Conservation (phyloP, 2,888 invertebrate genomes). For the Clusia tigrina region DNA sequence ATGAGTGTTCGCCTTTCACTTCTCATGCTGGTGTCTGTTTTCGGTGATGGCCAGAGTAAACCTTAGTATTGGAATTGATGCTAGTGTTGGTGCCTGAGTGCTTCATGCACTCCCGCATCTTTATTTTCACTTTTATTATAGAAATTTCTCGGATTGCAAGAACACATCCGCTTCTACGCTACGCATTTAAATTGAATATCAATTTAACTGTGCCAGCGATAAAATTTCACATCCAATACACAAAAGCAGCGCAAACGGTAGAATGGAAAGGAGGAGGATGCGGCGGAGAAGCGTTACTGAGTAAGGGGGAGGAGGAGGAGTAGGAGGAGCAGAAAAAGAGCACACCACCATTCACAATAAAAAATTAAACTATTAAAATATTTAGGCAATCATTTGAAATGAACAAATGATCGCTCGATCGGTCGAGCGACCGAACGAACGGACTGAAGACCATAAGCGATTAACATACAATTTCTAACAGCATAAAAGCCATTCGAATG, state of each 20-base stretch:
- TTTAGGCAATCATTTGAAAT: not conserved
- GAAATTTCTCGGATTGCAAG: not conserved
- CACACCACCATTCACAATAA: not conserved
- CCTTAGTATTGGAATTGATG: not conserved
- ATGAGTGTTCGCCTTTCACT: no score
- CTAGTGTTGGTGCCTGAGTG: not conserved
- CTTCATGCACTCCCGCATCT: not conserved
- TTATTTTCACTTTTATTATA: not conserved
- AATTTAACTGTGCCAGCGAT: slow-evolving; percentile 13
- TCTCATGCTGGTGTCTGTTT: no score
- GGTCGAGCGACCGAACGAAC: not conserved
- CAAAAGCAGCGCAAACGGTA: not conserved
- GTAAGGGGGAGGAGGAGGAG: no score
- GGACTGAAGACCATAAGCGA: slow-evolving; percentile 46
- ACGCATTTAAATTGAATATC: slow-evolving; percentile 3
- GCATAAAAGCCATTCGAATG: slow-evolving; percentile 5
- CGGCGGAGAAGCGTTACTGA: no score
- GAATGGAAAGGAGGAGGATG: no score
- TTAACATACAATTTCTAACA: slow-evolving; percentile 47
- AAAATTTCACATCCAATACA: slow-evolving; percentile 1
- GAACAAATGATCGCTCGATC: not conserved
- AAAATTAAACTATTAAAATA: slow-evolving; percentile 11
- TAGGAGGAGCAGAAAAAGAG: no score
- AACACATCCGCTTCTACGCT: slow-evolving; percentile 9
- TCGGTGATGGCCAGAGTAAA: no score